These are phyloP conservation scores for Antheraea pernyi DNA, from an alignment of 1,140 invertebrate species.

Conservation along the genomic window DNA sequence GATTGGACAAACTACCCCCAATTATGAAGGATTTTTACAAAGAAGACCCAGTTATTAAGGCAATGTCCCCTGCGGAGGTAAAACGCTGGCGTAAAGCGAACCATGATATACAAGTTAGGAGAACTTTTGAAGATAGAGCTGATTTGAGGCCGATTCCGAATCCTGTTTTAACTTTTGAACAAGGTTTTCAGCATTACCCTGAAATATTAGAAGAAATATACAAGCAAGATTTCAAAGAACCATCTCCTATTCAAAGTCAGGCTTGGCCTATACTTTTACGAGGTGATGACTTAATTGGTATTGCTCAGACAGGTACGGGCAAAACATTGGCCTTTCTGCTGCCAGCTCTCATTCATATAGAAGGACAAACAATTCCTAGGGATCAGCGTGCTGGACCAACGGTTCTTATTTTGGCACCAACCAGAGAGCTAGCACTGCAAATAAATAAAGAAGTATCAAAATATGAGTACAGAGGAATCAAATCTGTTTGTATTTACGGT, in stretches of 20 bases:
- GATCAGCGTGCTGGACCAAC: constrained; percentile 88
- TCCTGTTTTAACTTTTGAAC: constrained; percentile 90
- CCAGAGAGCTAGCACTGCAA: constrained; percentile 93
- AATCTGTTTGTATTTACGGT: constrained; percentile 94
- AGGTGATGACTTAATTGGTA: constrained; percentile 94
- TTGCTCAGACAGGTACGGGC: constrained; percentile 95
- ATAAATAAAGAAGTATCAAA: constrained; percentile 94
- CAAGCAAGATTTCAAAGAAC: constrained; percentile 89
- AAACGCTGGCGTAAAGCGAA: constrained; percentile 80
- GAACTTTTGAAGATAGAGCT: constrained; percentile 75
- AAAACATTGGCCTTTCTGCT: constrained; percentile 95
- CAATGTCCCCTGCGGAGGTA: constrained; percentile 83
- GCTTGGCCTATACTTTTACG: constrained; percentile 93
- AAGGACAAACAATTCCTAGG: constrained; percentile 86
- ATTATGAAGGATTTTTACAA: constrained; percentile 92
- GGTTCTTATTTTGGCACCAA: constrained; percentile 93
- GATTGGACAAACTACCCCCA: constrained; percentile 82
- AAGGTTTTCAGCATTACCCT: constrained; percentile 91
- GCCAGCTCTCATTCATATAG: constrained; percentile 94
- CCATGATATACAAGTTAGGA: constrained; percentile 87
- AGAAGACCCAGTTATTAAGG: constrained; percentile 86
- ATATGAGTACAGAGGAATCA: constrained; percentile 91
- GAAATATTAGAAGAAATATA: constrained; percentile 91
- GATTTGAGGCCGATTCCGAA: constrained; percentile 85
- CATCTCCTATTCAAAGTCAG: constrained; percentile 95